Base-by-base conservation (phyloP, 2,113 vertebrate genomes). In the Phaethornis superciliosus region DNA sequence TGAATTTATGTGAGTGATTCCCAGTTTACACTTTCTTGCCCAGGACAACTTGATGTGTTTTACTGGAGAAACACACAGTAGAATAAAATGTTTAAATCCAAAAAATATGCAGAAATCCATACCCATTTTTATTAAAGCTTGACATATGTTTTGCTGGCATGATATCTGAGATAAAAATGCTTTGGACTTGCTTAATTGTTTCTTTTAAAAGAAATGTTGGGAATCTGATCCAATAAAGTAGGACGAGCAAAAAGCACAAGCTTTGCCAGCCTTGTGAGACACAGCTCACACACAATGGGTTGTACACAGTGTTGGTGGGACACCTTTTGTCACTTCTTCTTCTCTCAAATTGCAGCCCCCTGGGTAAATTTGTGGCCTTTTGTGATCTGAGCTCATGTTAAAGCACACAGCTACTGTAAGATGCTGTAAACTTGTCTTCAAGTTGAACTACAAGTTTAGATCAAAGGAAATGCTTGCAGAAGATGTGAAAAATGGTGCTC, bases 221-320 rank as follows among this genome's bases (percentile, higher is more conserved):
- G 21, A 67, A 44, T 74, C 11, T 2, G 4, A 46, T 59, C 15
- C 10, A 70, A 6, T 4, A 33, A 8, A 63, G 52, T 32, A 19
- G 15, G 27, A 46, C 90, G 80, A 62, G 16, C 3, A 2, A 83
- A 90, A 63, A 75, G 15, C 33, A 42, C 24, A 59, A 63, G 9
- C 5, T 80, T 76, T 91, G 4, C 24, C 42, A 49, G 23, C 30
- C 20, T 56, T 3, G 0, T 32, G 8, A 44, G 24, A 21, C 37
- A 47, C 3, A 13, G 3, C 0, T 1, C 3, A 4, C 11, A 15
- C 1, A 14, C 2, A 71, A 37, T 5, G 1, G 22, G 4, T 9
- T 71, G 47, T 33, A 26, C 4, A 13, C 7, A 16, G 9, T 37
- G 33, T 44, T 67, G 26, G 35, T 35, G 47, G 52, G 49, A 54